phyloP scores from a whole-genome alignment of 2,797 vertebrate species.

The Sitta carolinensis region DNA sequence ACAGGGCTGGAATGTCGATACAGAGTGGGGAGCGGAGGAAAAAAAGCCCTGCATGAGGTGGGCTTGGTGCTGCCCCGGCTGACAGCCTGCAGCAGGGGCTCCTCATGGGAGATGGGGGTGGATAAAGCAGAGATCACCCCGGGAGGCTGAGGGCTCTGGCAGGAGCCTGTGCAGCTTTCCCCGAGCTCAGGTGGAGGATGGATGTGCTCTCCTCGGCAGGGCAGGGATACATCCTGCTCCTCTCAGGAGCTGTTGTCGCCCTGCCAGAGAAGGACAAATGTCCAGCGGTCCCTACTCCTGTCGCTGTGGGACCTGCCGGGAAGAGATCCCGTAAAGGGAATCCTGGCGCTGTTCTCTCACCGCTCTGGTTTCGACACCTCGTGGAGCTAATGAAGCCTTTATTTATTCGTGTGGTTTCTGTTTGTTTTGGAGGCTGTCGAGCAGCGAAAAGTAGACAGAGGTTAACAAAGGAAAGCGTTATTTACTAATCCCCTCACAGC shows the following conservation, averaged over 20 bases:
- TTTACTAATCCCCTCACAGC: background rate
- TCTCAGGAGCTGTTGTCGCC: background rate
- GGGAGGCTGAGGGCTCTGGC: background rate
- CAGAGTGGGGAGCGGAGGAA: accelerated
- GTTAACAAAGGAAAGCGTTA: slow-evolving; percentile 9
- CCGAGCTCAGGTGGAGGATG: background rate
- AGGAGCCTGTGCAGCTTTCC: background rate
- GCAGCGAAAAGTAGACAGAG: background rate
- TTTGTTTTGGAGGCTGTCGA: slow-evolving; percentile 17
- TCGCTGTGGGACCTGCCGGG: accelerated
- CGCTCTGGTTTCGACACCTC: background rate
- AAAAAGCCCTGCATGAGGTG: background rate
- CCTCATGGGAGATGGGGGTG: background rate
- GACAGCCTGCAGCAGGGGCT: accelerated
- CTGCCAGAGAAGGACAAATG: background rate
- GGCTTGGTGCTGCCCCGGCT: background rate
- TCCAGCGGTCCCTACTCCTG: background rate
- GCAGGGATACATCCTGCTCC: accelerated
- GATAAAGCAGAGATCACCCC: background rate
- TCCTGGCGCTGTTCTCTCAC: background rate
- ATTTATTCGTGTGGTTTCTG: background rate
- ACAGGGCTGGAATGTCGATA: accelerated
- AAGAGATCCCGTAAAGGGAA: background rate
- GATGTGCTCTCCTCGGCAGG: background rate
- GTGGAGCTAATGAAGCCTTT: background rate